These are phyloP conservation scores for Setipinna tenuifilis DNA, from an alignment of 2,797 vertebrate species.

Conservation along the genomic window DNA sequence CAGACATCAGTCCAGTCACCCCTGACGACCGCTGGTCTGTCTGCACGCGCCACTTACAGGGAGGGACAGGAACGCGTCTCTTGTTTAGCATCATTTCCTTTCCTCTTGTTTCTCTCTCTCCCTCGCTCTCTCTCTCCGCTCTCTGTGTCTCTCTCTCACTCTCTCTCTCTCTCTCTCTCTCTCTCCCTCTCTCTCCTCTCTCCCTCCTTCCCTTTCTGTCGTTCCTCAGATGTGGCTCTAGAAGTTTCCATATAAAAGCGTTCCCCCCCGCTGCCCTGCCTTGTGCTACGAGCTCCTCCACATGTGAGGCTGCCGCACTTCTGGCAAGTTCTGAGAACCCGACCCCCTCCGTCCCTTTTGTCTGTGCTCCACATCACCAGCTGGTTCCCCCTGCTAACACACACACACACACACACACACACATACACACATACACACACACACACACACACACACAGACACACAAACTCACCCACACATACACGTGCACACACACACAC, in stretches of 20 bases:
- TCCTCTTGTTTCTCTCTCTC: not conserved
- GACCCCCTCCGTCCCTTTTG: not conserved
- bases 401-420: no score
- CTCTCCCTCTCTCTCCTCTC: not conserved
- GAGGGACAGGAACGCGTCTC: not conserved
- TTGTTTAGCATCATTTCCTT: not conserved
- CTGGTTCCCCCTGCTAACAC: not conserved
- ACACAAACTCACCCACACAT: no score
- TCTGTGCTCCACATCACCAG: not conserved
- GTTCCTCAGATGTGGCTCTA: constrained; percentile 17
- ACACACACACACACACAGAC: no score
- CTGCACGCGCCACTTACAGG: not conserved
- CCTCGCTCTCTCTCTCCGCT: not conserved
- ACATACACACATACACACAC: no score
- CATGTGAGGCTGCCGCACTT: not conserved
- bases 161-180: not conserved
- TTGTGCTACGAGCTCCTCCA: not conserved
- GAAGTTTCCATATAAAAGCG: constrained; percentile 14
- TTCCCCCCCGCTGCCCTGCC: not conserved
- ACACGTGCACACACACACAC: no score
- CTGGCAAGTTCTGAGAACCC: not conserved
- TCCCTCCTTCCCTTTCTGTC: not conserved
- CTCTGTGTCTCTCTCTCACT: not conserved
- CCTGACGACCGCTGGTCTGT: not conserved
- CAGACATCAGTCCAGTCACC: not conserved